These are phyloP conservation scores for Ceryle rudis DNA, from an alignment of 2,797 vertebrate genomes.

Conservation along the genomic window DNA sequence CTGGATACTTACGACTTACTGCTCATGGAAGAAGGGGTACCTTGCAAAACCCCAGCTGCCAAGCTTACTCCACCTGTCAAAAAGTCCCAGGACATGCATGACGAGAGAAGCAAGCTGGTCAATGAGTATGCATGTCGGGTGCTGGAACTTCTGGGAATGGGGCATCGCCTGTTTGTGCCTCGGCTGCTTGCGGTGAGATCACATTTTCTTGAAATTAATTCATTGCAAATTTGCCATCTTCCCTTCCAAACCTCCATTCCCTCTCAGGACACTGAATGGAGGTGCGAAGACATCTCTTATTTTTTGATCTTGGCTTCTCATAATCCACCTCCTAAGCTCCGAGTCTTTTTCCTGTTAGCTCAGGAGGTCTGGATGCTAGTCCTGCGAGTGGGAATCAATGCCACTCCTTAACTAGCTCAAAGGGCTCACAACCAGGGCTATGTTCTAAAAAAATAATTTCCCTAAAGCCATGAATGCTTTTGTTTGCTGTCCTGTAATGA, in stretches of 20 bases:
- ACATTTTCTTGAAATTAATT: slow-evolving; percentile 68
- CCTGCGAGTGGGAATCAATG: neutral
- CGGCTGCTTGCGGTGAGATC: slow-evolving; percentile 95
- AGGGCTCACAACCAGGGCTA: neutral
- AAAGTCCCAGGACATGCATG: slow-evolving; percentile 89
- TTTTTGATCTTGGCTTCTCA: neutral
- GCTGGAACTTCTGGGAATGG: slow-evolving; percentile 97
- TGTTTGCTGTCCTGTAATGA: slow-evolving; percentile 10
- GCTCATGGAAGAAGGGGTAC: slow-evolving; percentile 89
- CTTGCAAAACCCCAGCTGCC: slow-evolving; percentile 84
- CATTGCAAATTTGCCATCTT: slow-evolving; percentile 28
- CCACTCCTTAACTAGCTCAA: slow-evolving; percentile 70
- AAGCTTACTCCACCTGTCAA: slow-evolving; percentile 86
- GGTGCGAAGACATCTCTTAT: neutral
- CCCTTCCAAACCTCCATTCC: neutral
- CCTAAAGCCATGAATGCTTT: slow-evolving; percentile 29
- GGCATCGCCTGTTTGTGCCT: slow-evolving; percentile 97
- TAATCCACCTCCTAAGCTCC: neutral
- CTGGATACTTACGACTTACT: slow-evolving; percentile 85
- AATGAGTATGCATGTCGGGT: slow-evolving; percentile 91
- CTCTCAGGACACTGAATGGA: neutral
- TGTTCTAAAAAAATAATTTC: neutral
- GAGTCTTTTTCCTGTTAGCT: neutral
- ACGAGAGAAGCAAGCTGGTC: slow-evolving; percentile 85
- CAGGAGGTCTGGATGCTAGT: neutral